phyloP scores from a whole-genome alignment of 2,113 vertebrate genomes.

The Acanthochromis polyacanthus region DNA sequence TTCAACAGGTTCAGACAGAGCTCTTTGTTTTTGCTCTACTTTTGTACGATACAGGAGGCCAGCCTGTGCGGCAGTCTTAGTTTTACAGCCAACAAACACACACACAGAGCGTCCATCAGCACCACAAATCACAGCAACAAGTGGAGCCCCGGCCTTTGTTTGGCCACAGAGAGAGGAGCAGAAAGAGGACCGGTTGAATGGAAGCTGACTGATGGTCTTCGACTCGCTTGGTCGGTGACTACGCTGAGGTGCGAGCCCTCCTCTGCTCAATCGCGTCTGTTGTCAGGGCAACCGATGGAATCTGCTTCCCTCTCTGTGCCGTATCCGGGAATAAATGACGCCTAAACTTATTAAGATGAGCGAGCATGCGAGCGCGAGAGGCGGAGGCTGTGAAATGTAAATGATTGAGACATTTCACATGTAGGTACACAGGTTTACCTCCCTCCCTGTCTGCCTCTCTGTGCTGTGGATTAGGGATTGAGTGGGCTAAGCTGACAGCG shows the following conservation, averaged over 20 bases:
- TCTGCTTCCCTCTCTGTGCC: slow-evolving; percentile 18
- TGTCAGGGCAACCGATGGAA: slow-evolving; percentile 74
- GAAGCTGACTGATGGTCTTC: slow-evolving; percentile 54
- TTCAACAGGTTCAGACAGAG: neutral
- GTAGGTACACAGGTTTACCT: slow-evolving; percentile 25
- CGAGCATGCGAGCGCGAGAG: neutral
- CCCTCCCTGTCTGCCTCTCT: neutral
- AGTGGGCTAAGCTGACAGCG: slow-evolving; percentile 64
- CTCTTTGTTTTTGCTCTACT: neutral
- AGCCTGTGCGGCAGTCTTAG: neutral
- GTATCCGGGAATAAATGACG: slow-evolving; percentile 1
- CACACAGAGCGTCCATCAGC: slow-evolving; percentile 19
- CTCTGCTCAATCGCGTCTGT: slow-evolving; percentile 61
- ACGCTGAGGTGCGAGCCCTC: slow-evolving; percentile 19
- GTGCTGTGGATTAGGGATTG: slow-evolving; percentile 67
- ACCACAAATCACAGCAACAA: slow-evolving; percentile 42
- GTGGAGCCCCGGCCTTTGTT: slow-evolving; percentile 38
- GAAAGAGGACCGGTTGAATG: slow-evolving; percentile 60
- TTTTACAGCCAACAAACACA: slow-evolving; percentile 6
- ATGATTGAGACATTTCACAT: slow-evolving; percentile 6
- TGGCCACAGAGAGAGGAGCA: slow-evolving; percentile 36
- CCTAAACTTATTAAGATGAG: slow-evolving; percentile 2
- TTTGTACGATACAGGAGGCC: neutral
- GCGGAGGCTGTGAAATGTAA: slow-evolving; percentile 13
- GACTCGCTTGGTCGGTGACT: slow-evolving; percentile 39